Base-by-base conservation (phyloP, 2,888 invertebrate genomes). In the Lasioglossum villosulum region DNA sequence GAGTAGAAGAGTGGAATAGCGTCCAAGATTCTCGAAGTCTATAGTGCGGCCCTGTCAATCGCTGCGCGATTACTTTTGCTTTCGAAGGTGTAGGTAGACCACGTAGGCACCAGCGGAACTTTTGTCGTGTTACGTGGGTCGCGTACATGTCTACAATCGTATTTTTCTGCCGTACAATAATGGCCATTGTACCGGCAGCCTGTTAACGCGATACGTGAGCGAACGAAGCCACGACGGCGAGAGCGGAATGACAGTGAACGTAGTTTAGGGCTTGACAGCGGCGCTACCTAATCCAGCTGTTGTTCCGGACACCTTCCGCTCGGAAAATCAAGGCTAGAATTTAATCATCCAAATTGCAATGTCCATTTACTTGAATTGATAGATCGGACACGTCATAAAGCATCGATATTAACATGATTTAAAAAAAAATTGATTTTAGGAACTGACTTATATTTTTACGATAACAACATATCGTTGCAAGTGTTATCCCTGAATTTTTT, bases 111-210 rank as follows among this genome's bases (percentile, higher is more conserved):
- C 82, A 80, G 78, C 77, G 56, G 63, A 34, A 76, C 52, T 68
- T 68, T 78, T 72, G 68, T 34, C 66, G 37, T 34, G 76, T 63
- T 77, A 78, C 73, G 45, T 75, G 63, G 72, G 42, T 23, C 56
- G 14, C 80, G 70, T 66, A 82, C 78, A 77, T 34, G 78, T 70
- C 30, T 52, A 56, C 80, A 89, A 66, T 88, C 74, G 78, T 84
- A 78, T 79, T 74, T 88, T 76, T 86, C 88, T 81, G 83, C 86
- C 88, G 91, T 90, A 93, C 94, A 88, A 91, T 92, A 91, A 92
- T 89, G 85, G 89, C 87, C 79, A 91, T 92, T 92, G 92, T 90
- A 87, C 83, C 30, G 84, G 75, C 84, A 87, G 89, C 89, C 91
- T 89, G 92, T 92, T 90, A 92, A 89, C 90, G 87, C 85, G 88